Base-by-base conservation (phyloP, 92 coral and sea anemone genomes). In the Phenganax subtilis region DNA sequence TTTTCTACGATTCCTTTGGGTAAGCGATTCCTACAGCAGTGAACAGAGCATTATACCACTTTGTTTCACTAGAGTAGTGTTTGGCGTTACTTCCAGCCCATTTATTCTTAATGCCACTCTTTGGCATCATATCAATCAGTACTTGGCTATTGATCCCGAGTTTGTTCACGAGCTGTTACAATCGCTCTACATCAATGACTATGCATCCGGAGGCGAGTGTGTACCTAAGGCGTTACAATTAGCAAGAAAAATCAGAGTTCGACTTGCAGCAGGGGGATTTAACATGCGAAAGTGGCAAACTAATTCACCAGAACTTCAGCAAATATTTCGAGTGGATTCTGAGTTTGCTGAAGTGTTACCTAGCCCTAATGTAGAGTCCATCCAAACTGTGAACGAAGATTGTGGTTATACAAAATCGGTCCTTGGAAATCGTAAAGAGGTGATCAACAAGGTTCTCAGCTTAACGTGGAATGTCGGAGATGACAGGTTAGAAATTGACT, bases 231-330 rank as follows among this genome's bases (percentile, higher is more conserved):
- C 74, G 6, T 28, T 68, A 68, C 31, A 68, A 6, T 3, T 9
- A 14, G 3, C 51, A 9, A 68, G 53, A 12, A 68, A 68, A 47
- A 9, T 68, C 51, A 68, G 28, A 9, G 30, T 10, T 16, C 63
- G 75, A 29, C 75, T 71, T 7, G 10, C 44, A 15, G 52, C 27
- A 6, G 75, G 75, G 6, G 75, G 75, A 7, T 71, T 71, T 30
- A 71, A 71, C 55, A 71, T 71, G 75, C 52, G 75, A 71, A 71
- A 71, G 27, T 71, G 52, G 75, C 53, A 29, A 10, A 71, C 75
- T 8, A 71, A 71, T n/a, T 71, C 75, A 71, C 12, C 52, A 29
- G 75, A 71, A n/a, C 75, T 71, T 30, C 52, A 6, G 55, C 52
- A 71, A 51, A 30, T 28, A 51, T 71, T 11, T n/a, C 44, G 17